phyloP scores from a whole-genome alignment of 1,140 invertebrate genomes.

The Aphelenchoides avenae region DNA sequence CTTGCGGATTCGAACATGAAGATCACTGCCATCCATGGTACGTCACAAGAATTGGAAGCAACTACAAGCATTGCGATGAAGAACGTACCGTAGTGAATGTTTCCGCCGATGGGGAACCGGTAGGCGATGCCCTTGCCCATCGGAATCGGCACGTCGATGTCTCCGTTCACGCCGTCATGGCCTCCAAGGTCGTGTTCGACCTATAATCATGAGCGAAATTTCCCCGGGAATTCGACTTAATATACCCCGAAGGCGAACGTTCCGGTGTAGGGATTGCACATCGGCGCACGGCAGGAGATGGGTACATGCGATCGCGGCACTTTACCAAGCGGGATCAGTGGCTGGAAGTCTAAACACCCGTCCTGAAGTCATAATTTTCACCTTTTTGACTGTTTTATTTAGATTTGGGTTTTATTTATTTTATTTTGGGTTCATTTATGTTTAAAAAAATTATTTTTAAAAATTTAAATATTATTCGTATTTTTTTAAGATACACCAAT shows the following conservation, averaged over 20 bases:
- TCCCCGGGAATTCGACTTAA: neutral
- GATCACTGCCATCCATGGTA: too few species aligned
- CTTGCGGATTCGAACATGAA: too few species aligned
- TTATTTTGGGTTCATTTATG: too few species aligned
- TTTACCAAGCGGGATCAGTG: too few species aligned
- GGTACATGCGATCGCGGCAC: too few species aligned
- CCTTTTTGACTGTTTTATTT: too few species aligned
- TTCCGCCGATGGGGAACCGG: conserved; percentile 35
- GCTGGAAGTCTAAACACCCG: too few species aligned
- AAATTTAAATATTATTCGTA: too few species aligned
- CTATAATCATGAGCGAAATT: conserved; percentile 2
- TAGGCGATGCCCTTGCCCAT: conserved; percentile 30
- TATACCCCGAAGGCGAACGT: conserved; percentile 28
- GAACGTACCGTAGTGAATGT: conserved; percentile 28
- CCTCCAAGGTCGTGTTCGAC: conserved; percentile 32
- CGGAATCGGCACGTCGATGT: conserved; percentile 31
- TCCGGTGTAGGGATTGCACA: conserved; percentile 30
- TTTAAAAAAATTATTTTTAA: too few species aligned
- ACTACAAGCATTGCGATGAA: neutral
- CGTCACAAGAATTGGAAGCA: neutral
- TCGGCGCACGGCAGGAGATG: conserved; percentile 21
- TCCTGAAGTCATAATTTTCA: too few species aligned
- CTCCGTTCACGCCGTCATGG: conserved; percentile 27
- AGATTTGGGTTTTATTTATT: too few species aligned
- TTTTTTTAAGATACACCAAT: too few species aligned